Base-by-base conservation (phyloP, 2,888 invertebrate genomes). In the Cantharis rufa region DNA sequence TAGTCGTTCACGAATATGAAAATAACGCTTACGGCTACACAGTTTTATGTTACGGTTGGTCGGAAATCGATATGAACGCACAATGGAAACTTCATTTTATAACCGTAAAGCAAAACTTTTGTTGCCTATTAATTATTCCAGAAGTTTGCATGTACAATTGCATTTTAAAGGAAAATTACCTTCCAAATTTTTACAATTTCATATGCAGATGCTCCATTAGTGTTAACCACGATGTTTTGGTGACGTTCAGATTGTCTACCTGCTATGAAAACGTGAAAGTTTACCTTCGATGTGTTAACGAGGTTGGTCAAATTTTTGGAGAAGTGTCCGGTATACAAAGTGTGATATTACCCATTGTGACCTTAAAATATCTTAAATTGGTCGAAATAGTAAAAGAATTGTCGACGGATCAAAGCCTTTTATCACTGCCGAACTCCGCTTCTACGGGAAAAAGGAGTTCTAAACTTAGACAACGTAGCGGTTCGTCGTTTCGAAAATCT, bases 21-120 rank as follows among this genome's bases (percentile, higher is more conserved):
- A 80, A 77, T 16, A 87, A 87, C 79, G 63, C 48, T 4, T 80
- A 78, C 7, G 88, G 88, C 0, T 88, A 87, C 72, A 87, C 87
- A 0, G 79, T 87, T 4, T 71, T 87, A 1, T 84, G 84, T 64
- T 87, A 87, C 72, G 88, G 86, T n/a, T 86, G 83, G 83, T 74
- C 82, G 5, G 66, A 80, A 1, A 74, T 69, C 13, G 61, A 79
- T 1, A 72, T 71, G n/a, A 72, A 76, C 15, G 21, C 84, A 11
- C 73, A 72, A 10, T 87, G 84, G 82, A 86, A 86, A 69, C 72
- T 87, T 11, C 78, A 76, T 64, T 78, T 84, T 9, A 75, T 82
- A n/a, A 82, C 80, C 0, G 28, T 81, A 24, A 83, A 80, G 68
- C 78, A 74, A 62, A 75, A 70, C 11, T 15, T 9, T 28, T 61